A percentile compares a stretch with the other conserved stretches of the same genome.
Conservation (phyloP, 2,797 vertebrate genomes). For the Podarcis siculus region DNA sequence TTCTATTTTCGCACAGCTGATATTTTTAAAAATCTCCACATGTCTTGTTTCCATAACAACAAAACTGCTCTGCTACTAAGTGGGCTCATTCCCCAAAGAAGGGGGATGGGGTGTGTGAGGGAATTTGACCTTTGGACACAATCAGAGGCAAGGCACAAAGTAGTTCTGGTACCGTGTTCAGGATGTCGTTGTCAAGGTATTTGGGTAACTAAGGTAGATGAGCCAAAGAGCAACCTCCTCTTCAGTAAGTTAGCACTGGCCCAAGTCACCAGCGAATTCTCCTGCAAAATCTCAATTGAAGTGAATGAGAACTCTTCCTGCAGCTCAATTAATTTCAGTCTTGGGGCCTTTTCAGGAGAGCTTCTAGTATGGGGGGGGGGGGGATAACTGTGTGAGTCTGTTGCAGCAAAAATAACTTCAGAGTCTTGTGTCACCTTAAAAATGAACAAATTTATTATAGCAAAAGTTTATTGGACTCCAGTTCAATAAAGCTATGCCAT, state of each 20-base stretch:
- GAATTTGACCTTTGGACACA: slow-evolving; percentile 28
- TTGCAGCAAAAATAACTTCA: too few relatives aligned
- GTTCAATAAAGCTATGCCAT: too few relatives aligned
- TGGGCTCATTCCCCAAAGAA: background rate
- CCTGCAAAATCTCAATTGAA: background rate
- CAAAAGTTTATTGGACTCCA: too few relatives aligned
- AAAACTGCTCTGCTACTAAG: slow-evolving; percentile 8
- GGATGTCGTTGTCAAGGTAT: background rate
- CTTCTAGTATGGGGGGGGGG: too few relatives aligned
- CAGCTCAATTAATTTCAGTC: background rate
- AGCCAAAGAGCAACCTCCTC: background rate
- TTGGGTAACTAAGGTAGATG: background rate
- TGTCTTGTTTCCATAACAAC: slow-evolving; percentile 36
- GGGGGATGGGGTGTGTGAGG: background rate
- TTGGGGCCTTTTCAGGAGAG: background rate
- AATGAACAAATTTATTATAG: too few relatives aligned
- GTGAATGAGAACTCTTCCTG: background rate
- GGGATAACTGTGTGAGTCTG: too few relatives aligned
- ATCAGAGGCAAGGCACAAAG: background rate
- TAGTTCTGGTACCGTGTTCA: background rate
- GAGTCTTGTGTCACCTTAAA: too few relatives aligned
- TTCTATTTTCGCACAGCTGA: slow-evolving; percentile 15
- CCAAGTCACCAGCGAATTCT: background rate
- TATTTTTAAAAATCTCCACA: slow-evolving; percentile 12
- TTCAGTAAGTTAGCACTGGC: background rate